Evolutionary conservation across 2,888 invertebrate species (phyloP).

Genomic region (Drosophila atripex): DNA sequence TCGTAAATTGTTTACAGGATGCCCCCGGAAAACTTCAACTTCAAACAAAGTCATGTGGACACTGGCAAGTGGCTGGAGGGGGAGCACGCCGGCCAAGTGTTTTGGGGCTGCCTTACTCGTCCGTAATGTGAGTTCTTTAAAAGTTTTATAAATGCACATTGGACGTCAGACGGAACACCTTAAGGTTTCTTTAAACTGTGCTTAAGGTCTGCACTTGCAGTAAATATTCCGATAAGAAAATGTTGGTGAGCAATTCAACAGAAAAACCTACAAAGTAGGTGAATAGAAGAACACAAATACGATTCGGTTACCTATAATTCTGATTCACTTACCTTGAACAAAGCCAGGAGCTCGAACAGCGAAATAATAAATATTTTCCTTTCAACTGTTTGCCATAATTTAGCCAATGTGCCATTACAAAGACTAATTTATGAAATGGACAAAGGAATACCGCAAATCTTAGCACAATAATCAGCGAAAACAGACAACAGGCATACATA

Average conservation of each 20-base stretch:
- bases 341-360: not conserved
- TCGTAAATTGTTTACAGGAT: slow-evolving; percentile 79
- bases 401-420: slow-evolving; percentile 43
- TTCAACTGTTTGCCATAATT: slow-evolving; percentile 49
- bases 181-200: not conserved
- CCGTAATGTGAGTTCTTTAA: slow-evolving; percentile 75
- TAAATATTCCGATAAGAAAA: not conserved
- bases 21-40: slow-evolving; percentile 71
- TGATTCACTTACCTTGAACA: slow-evolving; percentile 15
- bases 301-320: not conserved
- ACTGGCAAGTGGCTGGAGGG: slow-evolving; percentile 49
- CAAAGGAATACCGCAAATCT: slow-evolving; percentile 6
- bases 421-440: slow-evolving; percentile 56
- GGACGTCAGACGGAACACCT: slow-evolving; percentile 27
- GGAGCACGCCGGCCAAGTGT: slow-evolving; percentile 44
- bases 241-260: not conserved
- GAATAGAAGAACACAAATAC: not conserved
- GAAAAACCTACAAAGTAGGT: not conserved
- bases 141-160: slow-evolving; percentile 58
- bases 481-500: not conserved
- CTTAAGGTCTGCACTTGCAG: not conserved
- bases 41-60: slow-evolving; percentile 77
- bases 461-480: slow-evolving; percentile 11
- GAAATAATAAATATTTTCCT: slow-evolving; percentile 26
- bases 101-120: slow-evolving; percentile 35